phyloP scores from a whole-genome alignment of 2,113 vertebrate genomes.

The Hippocampus guttulatus region DNA sequence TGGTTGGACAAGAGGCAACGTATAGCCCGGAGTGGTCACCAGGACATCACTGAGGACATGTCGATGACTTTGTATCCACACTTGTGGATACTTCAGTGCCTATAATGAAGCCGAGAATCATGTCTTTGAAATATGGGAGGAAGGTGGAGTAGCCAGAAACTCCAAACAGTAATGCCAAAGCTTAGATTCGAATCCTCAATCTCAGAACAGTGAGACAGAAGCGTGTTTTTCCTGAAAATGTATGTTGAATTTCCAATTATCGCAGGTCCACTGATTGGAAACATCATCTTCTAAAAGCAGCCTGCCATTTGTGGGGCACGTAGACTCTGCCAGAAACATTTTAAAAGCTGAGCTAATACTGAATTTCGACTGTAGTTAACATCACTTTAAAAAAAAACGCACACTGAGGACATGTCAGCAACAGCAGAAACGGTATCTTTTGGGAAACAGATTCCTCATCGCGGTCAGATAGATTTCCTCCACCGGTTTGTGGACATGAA shows the following conservation, averaged over 20 bases:
- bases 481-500: constrained; percentile 56
- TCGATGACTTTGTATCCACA: no score
- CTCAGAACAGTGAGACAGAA: not conserved
- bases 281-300: constrained; percentile 10
- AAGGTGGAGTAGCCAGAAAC: not conserved
- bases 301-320: constrained; percentile 5
- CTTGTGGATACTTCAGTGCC: not conserved
- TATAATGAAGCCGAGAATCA: not conserved
- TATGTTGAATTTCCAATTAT: not conserved
- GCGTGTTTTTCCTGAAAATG: not conserved
- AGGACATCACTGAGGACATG: not conserved
- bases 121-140: not conserved
- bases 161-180: not conserved
- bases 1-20: not conserved
- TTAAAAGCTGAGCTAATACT: constrained; percentile 46
- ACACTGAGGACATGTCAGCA: constrained; percentile 25
- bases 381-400: constrained; percentile 7
- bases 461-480: constrained; percentile 53
- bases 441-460: constrained; percentile 46
- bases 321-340: constrained; percentile 45
- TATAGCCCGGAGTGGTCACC: not conserved
- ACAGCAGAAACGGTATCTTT: constrained; percentile 57
- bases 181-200: not conserved
- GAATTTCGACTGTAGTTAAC: constrained; percentile 31
- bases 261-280: not conserved